phyloP scores from a whole-genome alignment of 2,888 invertebrate genomes.

The Platycnemis pennipes region DNA sequence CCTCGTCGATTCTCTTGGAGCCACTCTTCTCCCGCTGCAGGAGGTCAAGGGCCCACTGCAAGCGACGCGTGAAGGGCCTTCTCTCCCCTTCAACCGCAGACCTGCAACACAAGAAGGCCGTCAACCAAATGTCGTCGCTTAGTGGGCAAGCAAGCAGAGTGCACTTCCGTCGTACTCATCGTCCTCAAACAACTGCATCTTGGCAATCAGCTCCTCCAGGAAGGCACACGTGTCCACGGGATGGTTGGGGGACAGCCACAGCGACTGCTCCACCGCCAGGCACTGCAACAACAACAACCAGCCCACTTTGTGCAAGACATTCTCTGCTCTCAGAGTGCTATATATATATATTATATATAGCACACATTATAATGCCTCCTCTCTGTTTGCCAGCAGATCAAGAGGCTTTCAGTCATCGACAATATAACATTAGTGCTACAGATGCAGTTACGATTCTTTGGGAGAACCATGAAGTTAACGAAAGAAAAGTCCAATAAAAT shows the following conservation, averaged over 20 bases:
- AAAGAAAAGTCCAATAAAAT: no score
- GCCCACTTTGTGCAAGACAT: no score
- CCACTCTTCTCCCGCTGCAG: background rate
- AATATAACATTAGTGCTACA: no score
- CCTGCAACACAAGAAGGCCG: background rate
- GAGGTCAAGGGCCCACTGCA: conserved; percentile 14
- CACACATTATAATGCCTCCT: no score
- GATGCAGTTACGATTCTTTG: no score
- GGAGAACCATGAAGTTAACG: no score
- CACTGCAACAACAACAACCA: no score
- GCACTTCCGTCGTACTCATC: background rate
- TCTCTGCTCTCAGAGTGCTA: no score
- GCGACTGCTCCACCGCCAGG: conserved; percentile 26
- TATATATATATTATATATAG: no score
- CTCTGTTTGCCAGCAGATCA: no score
- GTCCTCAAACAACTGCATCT: conserved; percentile 44
- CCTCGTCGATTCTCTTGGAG: background rate
- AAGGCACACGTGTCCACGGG: background rate
- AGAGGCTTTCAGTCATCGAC: no score
- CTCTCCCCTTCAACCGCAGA: background rate
- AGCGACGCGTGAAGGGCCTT: background rate
- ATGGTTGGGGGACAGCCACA: conserved; percentile 31
- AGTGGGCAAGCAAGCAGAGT: no score
- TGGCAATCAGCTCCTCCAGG: background rate
- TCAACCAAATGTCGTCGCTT: background rate